These are phyloP conservation scores for Cyanoderma ruficeps DNA, from an alignment of 2,113 vertebrate species.

Conservation along the genomic window DNA sequence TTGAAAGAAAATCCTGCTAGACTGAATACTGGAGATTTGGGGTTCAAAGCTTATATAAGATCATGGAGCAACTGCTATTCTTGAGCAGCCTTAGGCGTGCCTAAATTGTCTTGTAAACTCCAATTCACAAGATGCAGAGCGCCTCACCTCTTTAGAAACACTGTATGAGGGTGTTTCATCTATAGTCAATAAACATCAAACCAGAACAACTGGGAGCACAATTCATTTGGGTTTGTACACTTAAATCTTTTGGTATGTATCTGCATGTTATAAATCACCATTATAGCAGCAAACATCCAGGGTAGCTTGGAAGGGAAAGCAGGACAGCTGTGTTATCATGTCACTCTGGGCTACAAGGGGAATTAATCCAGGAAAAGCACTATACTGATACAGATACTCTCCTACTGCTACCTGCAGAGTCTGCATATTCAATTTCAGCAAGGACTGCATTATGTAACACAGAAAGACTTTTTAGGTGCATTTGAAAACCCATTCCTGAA, in stretches of 20 bases:
- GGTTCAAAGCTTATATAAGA: not conserved
- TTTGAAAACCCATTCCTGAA: not conserved
- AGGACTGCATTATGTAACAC: not conserved
- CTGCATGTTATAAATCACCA: not conserved
- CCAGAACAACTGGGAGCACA: not conserved
- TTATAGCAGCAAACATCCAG: not conserved
- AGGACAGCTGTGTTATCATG: not conserved
- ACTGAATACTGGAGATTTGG: not conserved
- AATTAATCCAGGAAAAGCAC: not conserved
- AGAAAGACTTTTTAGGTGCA: not conserved
- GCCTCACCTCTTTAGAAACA: not conserved
- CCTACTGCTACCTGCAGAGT: not conserved
- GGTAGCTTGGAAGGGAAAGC: not conserved
- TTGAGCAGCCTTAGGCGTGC: not conserved
- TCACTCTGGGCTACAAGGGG: not conserved
- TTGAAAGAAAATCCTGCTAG: slow-evolving; percentile 1
- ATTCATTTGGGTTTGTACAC: not conserved
- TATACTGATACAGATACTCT: not conserved
- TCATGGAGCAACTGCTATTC: not conserved
- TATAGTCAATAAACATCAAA: not conserved
- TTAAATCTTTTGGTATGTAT: not conserved
- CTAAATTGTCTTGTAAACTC: not conserved
- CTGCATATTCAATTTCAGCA: not conserved
- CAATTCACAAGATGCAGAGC: not conserved
- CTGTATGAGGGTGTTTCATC: not conserved